Conservation (phyloP, 1,140 invertebrate species). For the Euwallacea similis region DNA sequence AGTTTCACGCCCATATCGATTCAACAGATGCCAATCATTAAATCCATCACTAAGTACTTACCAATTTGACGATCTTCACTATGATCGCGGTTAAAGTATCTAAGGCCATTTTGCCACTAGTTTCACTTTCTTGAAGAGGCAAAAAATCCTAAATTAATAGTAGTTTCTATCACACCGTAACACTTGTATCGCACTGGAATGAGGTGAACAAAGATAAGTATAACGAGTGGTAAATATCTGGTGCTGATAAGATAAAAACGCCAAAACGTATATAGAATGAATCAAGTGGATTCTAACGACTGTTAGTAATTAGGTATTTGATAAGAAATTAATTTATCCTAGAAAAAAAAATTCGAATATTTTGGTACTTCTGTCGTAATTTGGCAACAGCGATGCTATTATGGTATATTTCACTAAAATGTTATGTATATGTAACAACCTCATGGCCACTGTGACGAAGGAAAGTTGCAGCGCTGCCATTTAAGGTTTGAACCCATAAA, state of each 20-base stretch:
- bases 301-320: too few species aligned
- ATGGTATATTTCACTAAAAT: too few species aligned
- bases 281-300: not conserved
- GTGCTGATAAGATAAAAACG: constrained; percentile 37
- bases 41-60: constrained; percentile 56
- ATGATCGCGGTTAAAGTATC: constrained; percentile 75
- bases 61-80: constrained; percentile 77
- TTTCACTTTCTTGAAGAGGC: not conserved
- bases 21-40: not conserved
- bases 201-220: constrained; percentile 36
- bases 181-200: constrained; percentile 24
- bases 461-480: too few species aligned
- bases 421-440: too few species aligned
- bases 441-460: too few species aligned
- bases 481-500: too few species aligned
- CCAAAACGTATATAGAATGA: not conserved
- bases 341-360: too few species aligned
- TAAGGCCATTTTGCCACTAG: constrained; percentile 65
- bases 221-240: constrained; percentile 23
- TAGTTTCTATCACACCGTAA: constrained; percentile 4
- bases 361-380: too few species aligned
- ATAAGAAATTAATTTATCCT: too few species aligned
- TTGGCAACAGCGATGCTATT: too few species aligned
- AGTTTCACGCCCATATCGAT: constrained; percentile 42
- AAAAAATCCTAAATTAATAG: not conserved